Conservation (phyloP, 2,113 vertebrate genomes). For the Lates calcarifer region DNA sequence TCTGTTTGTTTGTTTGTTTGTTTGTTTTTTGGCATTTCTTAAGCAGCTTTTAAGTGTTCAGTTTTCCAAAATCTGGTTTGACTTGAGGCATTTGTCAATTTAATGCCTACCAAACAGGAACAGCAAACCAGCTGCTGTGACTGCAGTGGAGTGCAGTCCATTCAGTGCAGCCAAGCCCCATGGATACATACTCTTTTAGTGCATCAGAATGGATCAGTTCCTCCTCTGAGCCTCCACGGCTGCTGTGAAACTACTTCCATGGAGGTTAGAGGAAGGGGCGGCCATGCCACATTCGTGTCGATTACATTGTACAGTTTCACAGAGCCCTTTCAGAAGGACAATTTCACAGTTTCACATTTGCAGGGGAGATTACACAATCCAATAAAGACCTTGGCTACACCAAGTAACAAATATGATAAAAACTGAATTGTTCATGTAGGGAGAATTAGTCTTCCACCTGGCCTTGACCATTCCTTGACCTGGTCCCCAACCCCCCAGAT, state of each 20-base stretch:
- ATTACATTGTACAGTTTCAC: not conserved
- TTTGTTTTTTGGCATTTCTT: not conserved
- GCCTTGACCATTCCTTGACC: no score
- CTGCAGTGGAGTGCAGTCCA: not conserved
- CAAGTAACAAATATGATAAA: not conserved
- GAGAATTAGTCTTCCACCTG: no score
- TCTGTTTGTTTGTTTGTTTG: no score
- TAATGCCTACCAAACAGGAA: not conserved
- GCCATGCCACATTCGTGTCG: not conserved
- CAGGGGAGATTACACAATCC: not conserved
- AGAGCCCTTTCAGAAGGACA: no score
- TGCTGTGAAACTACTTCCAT: not conserved
- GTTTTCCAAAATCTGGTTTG: no score
- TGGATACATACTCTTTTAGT: not conserved
- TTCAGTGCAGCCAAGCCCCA: slow-evolving; percentile 5
- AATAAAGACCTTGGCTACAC: not conserved
- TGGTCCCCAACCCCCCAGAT: no score
- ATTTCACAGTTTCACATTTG: not conserved
- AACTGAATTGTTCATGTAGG: not conserved
- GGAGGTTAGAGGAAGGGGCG: not conserved
- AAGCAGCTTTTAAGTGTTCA: no score
- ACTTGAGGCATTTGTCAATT: not conserved
- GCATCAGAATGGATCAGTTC: slow-evolving; percentile 18
- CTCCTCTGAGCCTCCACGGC: not conserved
- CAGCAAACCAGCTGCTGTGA: not conserved